phyloP scores from a whole-genome alignment of 2,797 vertebrate species.

The Podargus strigoides region DNA sequence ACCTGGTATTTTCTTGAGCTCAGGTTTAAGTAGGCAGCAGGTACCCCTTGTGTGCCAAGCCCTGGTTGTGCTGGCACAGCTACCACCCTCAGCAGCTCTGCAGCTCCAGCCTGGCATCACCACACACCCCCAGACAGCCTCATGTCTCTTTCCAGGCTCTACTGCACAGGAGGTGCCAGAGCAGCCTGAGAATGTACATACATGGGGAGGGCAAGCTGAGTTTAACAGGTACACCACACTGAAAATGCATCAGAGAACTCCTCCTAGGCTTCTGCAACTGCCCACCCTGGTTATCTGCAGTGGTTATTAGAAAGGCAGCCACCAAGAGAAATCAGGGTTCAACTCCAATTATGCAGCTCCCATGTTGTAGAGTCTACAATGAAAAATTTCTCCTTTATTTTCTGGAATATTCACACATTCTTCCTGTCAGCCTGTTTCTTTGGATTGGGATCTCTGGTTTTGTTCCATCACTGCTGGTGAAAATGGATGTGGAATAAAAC shows the following conservation, averaged over 20 bases:
- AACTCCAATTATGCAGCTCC: neutral
- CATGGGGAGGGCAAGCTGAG: neutral
- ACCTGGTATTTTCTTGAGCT: neutral
- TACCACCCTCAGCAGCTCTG: too few species aligned
- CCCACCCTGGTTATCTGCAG: neutral
- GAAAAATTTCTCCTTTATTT: neutral
- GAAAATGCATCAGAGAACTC: neutral
- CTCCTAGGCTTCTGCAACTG: neutral
- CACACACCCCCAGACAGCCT: neutral
- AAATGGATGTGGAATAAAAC: neutral
- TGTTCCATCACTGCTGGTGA: neutral
- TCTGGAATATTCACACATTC: neutral
- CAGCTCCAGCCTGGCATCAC: neutral
- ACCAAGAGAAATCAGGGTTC: neutral
- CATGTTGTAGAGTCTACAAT: neutral
- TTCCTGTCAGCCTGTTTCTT: neutral
- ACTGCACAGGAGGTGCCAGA: rapidly evolving
- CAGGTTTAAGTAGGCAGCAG: neutral
- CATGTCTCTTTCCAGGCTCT: neutral
- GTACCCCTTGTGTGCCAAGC: neutral
- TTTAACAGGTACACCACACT: rapidly evolving
- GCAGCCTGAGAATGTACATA: neutral
- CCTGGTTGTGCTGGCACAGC: too few species aligned
- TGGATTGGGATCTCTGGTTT: neutral
- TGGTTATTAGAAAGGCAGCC: neutral